Evolutionary conservation across 2,797 vertebrate species (phyloP).

Genomic region (Pangasius krempfi): DNA sequence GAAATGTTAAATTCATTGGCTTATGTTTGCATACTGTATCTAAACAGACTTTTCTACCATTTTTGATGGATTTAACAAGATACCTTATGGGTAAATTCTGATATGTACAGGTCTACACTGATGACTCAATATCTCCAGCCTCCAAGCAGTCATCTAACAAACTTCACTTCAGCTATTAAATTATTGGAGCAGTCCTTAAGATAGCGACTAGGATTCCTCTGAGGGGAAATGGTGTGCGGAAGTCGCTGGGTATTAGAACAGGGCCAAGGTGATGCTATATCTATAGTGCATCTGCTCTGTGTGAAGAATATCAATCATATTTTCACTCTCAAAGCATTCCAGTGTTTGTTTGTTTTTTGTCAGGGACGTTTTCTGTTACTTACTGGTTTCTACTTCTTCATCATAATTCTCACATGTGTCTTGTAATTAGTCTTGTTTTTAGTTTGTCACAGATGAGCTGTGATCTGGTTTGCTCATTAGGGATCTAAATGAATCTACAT

Average conservation of each 20-base stretch:
- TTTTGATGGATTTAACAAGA: neutral
- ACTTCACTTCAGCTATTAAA: slow-evolving; percentile 25
- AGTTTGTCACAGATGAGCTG: neutral
- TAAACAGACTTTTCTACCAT: neutral
- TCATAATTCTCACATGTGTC: neutral
- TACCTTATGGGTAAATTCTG: slow-evolving; percentile 8
- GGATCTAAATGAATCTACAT: neutral
- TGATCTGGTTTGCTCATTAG: neutral
- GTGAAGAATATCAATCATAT: slow-evolving; percentile 23
- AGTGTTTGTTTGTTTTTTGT: neutral
- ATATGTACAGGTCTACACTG: neutral
- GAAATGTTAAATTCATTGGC: neutral
- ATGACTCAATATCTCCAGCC: slow-evolving; percentile 21
- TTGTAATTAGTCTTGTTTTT: neutral
- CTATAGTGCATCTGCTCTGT: slow-evolving; percentile 18
- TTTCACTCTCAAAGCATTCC: neutral
- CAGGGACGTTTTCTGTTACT: neutral
- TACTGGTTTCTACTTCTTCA: neutral
- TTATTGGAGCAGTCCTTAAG: slow-evolving; percentile 8
- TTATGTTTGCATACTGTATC: neutral
- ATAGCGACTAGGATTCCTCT: neutral
- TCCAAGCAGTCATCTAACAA: slow-evolving; percentile 30
- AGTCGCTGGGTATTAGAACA: neutral
- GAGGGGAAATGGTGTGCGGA: neutral
- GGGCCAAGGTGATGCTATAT: slow-evolving; percentile 17